These are phyloP conservation scores for Phoenoteleia sp. DNA, from an alignment of 2,888 invertebrate genomes.

Conservation along the genomic window DNA sequence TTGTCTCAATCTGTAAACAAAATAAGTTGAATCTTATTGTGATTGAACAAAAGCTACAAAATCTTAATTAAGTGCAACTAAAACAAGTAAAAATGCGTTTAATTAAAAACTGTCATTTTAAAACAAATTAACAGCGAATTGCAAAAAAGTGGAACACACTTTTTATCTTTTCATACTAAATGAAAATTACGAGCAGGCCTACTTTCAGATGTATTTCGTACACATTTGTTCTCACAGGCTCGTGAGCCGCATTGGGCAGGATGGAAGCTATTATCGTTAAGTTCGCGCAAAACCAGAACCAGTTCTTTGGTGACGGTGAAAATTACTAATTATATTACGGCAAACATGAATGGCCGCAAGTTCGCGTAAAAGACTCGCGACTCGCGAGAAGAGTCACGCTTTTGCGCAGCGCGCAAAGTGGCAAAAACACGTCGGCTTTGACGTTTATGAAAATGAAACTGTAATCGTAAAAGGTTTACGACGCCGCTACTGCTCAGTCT, in stretches of 20 bases:
- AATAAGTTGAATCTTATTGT: no score
- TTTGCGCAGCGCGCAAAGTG: constrained; percentile 24
- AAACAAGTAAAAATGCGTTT: no score
- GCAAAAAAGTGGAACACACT: no score
- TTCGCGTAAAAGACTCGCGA: constrained; percentile 55
- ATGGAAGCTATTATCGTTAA: constrained; percentile 60
- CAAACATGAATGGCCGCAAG: constrained; percentile 76
- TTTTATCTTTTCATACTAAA: no score
- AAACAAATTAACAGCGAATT: no score
- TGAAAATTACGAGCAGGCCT: no score
- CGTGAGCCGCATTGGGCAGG: constrained; percentile 5
- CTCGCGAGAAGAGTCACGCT: constrained; percentile 55
- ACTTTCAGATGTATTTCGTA: no score
- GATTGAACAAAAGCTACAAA: no score
- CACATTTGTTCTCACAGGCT: constrained; percentile 25
- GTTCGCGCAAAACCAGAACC: constrained; percentile 48
- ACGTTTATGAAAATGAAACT: constrained; percentile 86
- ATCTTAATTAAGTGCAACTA: no score
- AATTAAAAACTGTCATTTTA: no score
- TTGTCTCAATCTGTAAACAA: no score
- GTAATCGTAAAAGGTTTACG: constrained; percentile 86
- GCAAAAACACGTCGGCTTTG: constrained; percentile 82
- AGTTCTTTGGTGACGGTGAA: constrained; percentile 74
- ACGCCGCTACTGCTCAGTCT: constrained; percentile 70
- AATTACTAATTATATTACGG: constrained; percentile 84